A percentile compares a stretch with the other conserved stretches of the same genome.
phyloP scores from a whole-genome alignment of 2,113 vertebrate species.

The Lutjanus erythropterus region DNA sequence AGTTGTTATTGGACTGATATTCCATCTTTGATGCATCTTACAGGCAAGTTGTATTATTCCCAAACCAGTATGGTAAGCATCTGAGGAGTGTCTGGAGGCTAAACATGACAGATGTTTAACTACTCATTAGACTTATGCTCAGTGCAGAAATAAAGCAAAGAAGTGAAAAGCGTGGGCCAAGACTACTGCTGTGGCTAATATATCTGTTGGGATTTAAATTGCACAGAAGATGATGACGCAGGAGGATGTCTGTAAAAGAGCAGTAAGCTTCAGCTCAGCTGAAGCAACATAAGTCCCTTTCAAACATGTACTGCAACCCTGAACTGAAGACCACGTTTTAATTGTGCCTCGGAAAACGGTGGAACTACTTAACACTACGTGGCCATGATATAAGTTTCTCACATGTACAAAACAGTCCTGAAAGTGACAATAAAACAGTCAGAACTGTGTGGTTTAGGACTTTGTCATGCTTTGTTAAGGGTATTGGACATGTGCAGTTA shows the following conservation, averaged over 20 bases:
- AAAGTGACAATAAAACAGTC: not conserved
- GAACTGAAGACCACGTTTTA: conserved; percentile 4
- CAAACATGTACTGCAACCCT: too few species aligned
- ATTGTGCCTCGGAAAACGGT: conserved; percentile 9
- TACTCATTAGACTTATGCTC: conserved; percentile 14
- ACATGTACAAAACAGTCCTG: not conserved
- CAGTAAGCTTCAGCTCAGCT: conserved; percentile 20
- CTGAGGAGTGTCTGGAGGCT: conserved; percentile 10
- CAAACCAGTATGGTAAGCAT: conserved; percentile 14
- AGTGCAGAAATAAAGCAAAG: conserved; percentile 28
- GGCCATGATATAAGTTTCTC: not conserved
- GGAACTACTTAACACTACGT: conserved; percentile 25
- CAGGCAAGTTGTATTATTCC: conserved; percentile 11
- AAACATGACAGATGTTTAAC: conserved; percentile 61
- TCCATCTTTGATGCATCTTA: conserved; percentile 33
- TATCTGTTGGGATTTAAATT: conserved; percentile 33
- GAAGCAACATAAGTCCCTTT: conserved; percentile 15
- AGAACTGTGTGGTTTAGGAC: not conserved
- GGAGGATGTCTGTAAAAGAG: conserved; percentile 16
- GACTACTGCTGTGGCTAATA: conserved; percentile 6
- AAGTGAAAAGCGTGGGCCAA: conserved; percentile 20
- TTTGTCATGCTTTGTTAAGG: too few species aligned
- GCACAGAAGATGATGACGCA: conserved; percentile 41
- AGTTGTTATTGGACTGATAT: conserved; percentile 20
- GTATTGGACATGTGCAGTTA: not conserved